Base-by-base conservation (phyloP, 64 coral and sea anemone species). In the Acropora tenuis region DNA sequence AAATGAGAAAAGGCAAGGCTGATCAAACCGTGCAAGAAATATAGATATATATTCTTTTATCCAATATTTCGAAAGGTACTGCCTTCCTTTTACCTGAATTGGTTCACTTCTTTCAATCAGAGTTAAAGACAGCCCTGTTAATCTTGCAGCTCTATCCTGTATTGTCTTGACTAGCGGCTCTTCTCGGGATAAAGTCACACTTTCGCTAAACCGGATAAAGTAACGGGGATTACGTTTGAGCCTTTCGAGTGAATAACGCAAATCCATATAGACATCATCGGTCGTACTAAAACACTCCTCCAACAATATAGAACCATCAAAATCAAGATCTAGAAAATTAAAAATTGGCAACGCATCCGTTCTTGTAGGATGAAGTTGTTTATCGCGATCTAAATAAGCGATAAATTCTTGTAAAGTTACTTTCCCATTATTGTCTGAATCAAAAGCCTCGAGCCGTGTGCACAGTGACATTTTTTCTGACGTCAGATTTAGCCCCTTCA, bases 121-220 rank as follows among this genome's bases (percentile, higher is more conserved):
- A 16, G 63, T 85, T 85, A 16, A 71, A 20, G 61, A 72, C 3
- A 85, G 63, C 3, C 82, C 82, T n/a, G 82, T 85, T 10, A 85
- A 43, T 71, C 68, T 69, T 9, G 42, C 43, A 6, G 50, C 49
- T 12, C 82, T 85, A n/a, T 48, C 65, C 16, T 50, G 82, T 3
- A 85, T 48, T 2, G 8, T 4, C 18, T 9, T 19, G 8, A 85
- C 65, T 11, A 85, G 43, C 1, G 82, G 82, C 18, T 49, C 47
- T 45, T 85, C 15, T 66, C 3, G 20, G 6, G 65, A 46, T n/a
- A 85, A 68, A 46, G 6, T 48, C 11, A 65, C 42, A 48, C 43
- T 48, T 16, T 85, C 82, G 19, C 82, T 85, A 85, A 85, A 85
- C 4, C 82, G 82, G 66, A 85, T 46, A 69, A 69, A 85, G 72